phyloP scores from a whole-genome alignment of 2,888 invertebrate species.

The Tetragonula carbonaria region DNA sequence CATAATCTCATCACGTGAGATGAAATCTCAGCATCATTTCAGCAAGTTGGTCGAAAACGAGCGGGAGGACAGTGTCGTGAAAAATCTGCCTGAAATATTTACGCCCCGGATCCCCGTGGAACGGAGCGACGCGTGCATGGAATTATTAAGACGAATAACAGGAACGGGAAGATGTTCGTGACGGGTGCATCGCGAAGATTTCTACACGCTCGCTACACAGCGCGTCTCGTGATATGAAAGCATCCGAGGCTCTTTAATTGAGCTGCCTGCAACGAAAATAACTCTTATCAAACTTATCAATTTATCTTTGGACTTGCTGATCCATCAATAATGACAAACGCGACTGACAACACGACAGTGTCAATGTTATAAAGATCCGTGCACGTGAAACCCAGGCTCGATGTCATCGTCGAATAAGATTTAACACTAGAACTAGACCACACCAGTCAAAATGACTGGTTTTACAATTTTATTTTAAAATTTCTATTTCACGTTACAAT shows the following conservation, averaged over 20 bases:
- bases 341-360: too few species aligned
- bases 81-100: slow-evolving; percentile 45
- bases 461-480: too few species aligned
- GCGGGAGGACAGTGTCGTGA: neutral
- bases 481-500: too few species aligned
- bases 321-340: too few species aligned
- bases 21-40: too few species aligned
- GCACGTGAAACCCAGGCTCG: too few species aligned
- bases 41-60: neutral
- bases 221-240: neutral
- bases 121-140: neutral
- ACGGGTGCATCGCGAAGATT: slow-evolving; percentile 43
- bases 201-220: neutral
- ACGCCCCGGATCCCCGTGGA: slow-evolving; percentile 22
- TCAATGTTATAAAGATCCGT: too few species aligned
- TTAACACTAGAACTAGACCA: too few species aligned
- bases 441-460: too few species aligned
- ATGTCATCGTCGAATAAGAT: too few species aligned
- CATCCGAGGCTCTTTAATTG: neutral
- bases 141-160: slow-evolving; percentile 50
- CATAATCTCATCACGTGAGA: too few species aligned
- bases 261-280: neutral
- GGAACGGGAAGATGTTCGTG: slow-evolving; percentile 3
- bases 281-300: neutral
- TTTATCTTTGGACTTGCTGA: too few species aligned